Percentiles rank a stretch among this genome's conserved stretches.
Evolutionary conservation across 2,113 vertebrate genomes (phyloP).

Genomic region (Pachypanchax playfairii): DNA sequence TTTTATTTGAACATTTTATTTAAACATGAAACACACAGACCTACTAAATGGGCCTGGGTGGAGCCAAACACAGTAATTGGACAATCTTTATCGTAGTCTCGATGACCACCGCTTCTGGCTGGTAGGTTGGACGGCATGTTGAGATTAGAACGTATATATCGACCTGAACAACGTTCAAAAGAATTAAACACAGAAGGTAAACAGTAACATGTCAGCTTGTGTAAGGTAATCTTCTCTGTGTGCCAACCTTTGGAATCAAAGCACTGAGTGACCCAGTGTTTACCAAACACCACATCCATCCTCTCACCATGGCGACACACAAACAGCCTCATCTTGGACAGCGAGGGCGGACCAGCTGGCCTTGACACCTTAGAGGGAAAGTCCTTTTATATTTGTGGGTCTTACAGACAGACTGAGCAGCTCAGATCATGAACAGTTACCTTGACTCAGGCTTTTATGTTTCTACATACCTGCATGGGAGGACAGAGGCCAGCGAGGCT

Average conservation of each 20-base stretch:
- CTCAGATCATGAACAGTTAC: not conserved
- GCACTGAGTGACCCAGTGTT: conserved; percentile 96
- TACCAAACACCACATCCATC: conserved; percentile 98
- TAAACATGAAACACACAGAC: conserved; percentile 53
- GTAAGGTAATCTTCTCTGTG: not conserved
- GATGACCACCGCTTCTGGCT: conserved; percentile 86
- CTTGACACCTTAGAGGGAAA: conserved; percentile 80
- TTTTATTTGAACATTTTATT: not conserved
- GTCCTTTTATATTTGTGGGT: not conserved
- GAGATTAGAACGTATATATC: conserved; percentile 93
- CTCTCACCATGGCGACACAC: conserved; percentile 97
- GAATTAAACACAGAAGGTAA: too few relatives aligned
- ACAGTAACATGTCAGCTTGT: too few relatives aligned
- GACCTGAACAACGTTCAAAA: conserved; percentile 76
- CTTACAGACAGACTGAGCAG: not conserved
- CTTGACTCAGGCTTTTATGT: not conserved
- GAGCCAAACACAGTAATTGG: conserved; percentile 97
- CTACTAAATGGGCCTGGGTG: conserved; percentile 91
- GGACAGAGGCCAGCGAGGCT: conserved; percentile 88
- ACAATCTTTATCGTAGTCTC: conserved; percentile 95
- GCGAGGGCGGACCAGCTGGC: conserved; percentile 79
- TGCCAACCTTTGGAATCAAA: conserved; percentile 95
- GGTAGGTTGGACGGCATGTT: conserved; percentile 95
- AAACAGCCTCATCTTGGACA: conserved; percentile 90
- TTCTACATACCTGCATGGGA: conserved; percentile 85